Percentiles rank a stretch among this genome's conserved stretches.
phyloP scores from a whole-genome alignment of 2,113 vertebrate species.

The Toxotes chatareus region DNA sequence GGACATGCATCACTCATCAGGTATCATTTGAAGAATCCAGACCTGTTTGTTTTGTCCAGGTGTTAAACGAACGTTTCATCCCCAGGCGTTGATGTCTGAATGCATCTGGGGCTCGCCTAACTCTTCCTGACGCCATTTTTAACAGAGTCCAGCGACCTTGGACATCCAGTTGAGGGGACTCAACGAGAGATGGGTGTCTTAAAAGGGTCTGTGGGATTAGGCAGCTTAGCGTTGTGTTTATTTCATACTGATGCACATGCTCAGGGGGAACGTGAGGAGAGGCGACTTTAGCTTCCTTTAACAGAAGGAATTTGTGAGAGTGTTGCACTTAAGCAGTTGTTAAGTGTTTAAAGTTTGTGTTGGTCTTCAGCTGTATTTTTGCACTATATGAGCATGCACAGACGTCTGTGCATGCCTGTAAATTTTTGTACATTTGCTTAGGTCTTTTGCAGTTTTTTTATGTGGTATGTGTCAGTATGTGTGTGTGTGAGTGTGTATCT shows the following conservation, averaged over 20 bases:
- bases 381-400: background rate
- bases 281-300: conserved; percentile 2
- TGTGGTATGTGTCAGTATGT: conserved; percentile 3
- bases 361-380: background rate
- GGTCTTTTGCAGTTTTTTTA: conserved; percentile 9
- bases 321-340: background rate
- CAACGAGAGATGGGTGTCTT: conserved; percentile 50
- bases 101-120: background rate
- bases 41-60: conserved; percentile 58
- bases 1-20: conserved; percentile 43
- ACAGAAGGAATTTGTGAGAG: conserved; percentile 3
- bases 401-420: background rate
- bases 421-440: background rate
- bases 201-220: conserved; percentile 38
- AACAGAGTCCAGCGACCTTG: conserved; percentile 51
- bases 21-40: conserved; percentile 46
- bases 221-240: conserved; percentile 20
- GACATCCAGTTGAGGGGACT: conserved; percentile 45
- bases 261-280: background rate
- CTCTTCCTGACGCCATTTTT: conserved; percentile 53
- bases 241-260: conserved; percentile 19
- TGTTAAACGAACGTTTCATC: conserved; percentile 52
- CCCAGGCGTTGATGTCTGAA: conserved; percentile 32
- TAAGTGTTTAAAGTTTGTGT: conserved; percentile 25
- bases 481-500: conserved; percentile 6